These are phyloP conservation scores for Propsilocerus akamusi DNA, from an alignment of 1,140 invertebrate genomes.

Conservation along the genomic window DNA sequence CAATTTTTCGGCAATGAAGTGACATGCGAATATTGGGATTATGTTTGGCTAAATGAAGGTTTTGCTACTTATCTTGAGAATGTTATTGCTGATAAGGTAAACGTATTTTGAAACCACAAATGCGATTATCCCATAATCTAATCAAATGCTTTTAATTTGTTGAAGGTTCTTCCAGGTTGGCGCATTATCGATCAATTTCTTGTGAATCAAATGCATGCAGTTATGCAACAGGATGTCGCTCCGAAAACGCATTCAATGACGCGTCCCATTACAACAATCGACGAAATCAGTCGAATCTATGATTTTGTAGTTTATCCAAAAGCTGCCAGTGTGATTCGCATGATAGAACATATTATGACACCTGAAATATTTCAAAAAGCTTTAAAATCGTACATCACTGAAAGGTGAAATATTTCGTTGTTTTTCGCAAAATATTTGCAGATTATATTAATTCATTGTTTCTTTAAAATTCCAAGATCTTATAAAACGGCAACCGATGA, in stretches of 20 bases:
- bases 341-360: slow-evolving; percentile 50
- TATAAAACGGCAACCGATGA: not conserved
- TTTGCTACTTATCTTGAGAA: slow-evolving; percentile 52
- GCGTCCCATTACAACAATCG: not conserved
- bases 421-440: slow-evolving; percentile 3
- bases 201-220: not conserved
- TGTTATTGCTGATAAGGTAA: slow-evolving; percentile 34
- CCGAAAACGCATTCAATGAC: not conserved
- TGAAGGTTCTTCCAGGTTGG: not conserved
- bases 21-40: slow-evolving; percentile 46
- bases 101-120: slow-evolving; percentile 10
- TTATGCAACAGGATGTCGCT: not conserved
- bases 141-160: not conserved
- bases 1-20: slow-evolving; percentile 58
- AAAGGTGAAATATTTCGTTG: slow-evolving; percentile 22
- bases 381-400: slow-evolving; percentile 33
- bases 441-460: not conserved
- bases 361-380: slow-evolving; percentile 37
- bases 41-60: slow-evolving; percentile 61
- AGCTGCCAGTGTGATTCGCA: slow-evolving; percentile 51
- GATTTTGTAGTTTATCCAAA: slow-evolving; percentile 2
- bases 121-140: slow-evolving; percentile 1
- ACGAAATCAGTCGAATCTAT: not conserved
- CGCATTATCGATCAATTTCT: not conserved
- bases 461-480: not conserved